Conservation (phyloP, 1,140 invertebrate species). For the Ostrea edulis region DNA sequence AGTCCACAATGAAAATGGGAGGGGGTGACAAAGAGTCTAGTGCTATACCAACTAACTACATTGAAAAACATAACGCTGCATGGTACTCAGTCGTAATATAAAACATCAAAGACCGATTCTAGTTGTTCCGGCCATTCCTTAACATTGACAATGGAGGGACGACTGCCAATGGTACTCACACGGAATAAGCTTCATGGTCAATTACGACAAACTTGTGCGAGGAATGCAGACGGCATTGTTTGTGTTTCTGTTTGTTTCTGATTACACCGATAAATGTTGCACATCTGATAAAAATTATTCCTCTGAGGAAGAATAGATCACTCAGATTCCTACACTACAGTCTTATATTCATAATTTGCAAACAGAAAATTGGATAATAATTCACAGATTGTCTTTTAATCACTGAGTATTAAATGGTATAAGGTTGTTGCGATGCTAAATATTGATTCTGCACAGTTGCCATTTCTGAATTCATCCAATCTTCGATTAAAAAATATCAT, state of each 20-base stretch:
- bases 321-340: slow-evolving; percentile 12
- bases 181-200: slow-evolving; percentile 1
- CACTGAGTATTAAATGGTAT: neutral
- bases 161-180: slow-evolving; percentile 14
- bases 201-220: neutral
- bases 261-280: slow-evolving; percentile 25
- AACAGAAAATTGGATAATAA: neutral
- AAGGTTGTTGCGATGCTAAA: neutral
- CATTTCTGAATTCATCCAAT: slow-evolving; percentile 8
- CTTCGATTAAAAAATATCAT: slow-evolving; percentile 22
- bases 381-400: neutral
- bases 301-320: neutral
- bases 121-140: neutral
- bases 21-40: neutral
- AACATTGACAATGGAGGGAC: neutral
- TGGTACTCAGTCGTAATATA: neutral
- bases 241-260: slow-evolving; percentile 29
- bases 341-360: neutral
- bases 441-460: neutral
- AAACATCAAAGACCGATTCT: neutral
- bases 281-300: slow-evolving; percentile 18
- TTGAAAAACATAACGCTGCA: neutral
- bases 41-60: neutral
- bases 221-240: slow-evolving; percentile 17
- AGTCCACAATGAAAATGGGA: too few species aligned